These are phyloP conservation scores for Loxodonta africana DNA, from an alignment of 2,113 vertebrate species.

Conservation along the genomic window DNA sequence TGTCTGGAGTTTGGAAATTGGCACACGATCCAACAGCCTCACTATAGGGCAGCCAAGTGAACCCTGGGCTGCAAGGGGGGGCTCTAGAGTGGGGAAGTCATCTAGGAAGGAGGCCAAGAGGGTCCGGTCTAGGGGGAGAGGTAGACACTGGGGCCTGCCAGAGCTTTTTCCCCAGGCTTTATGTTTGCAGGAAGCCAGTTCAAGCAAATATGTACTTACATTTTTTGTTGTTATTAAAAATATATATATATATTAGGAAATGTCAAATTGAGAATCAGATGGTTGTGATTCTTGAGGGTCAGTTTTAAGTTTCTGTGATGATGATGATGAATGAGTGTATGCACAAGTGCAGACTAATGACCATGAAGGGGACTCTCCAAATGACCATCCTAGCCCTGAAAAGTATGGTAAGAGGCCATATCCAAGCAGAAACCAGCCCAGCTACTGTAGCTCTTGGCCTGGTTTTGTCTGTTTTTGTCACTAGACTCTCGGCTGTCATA, in stretches of 20 bases:
- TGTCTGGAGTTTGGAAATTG: slow-evolving; percentile 58
- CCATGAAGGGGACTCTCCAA: not conserved
- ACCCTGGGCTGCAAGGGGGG: not conserved
- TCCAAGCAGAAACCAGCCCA: slow-evolving; percentile 32
- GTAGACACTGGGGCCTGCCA: not conserved
- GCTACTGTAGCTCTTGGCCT: slow-evolving; percentile 7
- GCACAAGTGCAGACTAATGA: not conserved
- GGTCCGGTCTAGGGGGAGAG: not conserved
- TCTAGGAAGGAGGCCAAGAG: not conserved
- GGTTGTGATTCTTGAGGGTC: slow-evolving; percentile 12
- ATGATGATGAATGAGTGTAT: not conserved
- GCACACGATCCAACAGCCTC: slow-evolving; percentile 24
- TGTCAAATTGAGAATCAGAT: slow-evolving; percentile 33
- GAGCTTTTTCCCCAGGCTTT: not conserved
- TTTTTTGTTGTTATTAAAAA: slow-evolving; percentile 35
- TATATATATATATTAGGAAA: not conserved
- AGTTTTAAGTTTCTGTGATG: slow-evolving; percentile 48
- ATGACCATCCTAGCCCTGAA: not conserved
- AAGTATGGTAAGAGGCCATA: slow-evolving; percentile 48
- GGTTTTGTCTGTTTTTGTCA: slow-evolving; percentile 22
- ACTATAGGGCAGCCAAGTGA: not conserved
- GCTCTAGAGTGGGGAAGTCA: not conserved
- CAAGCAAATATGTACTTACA: not conserved
- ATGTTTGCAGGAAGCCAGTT: slow-evolving; percentile 61
- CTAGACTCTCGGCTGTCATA: slow-evolving; percentile 16